Evolutionary conservation across 2,797 vertebrate genomes (phyloP), one percentile per base, ranked within the genome.

Genomic region (Pempheris klunzingeri): DNA sequence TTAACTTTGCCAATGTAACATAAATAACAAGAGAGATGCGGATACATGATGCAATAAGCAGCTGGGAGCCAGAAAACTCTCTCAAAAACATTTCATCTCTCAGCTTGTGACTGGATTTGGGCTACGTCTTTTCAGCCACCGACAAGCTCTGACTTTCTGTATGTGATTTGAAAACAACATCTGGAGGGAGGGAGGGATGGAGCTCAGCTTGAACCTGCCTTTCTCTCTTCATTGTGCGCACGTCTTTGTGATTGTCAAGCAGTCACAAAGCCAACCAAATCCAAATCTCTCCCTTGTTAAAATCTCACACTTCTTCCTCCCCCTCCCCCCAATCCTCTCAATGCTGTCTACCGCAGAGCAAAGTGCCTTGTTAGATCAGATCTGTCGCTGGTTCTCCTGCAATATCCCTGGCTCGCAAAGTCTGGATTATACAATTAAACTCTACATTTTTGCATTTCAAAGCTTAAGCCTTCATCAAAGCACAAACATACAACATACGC

Each of bases 241-340:
- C 26, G 58, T 81, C 74, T 86, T 61, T 79, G 87, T 52, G 79
- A 81, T 83, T 82, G 86, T 85, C 47, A 55, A 70, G 72, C 77
- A 72, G 85, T 26, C 83, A 82, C 87, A 89, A 92, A 90, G 83
- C 78, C 75, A 36, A 78, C 36, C 81, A 80, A 92, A 91, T 90
- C 87, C 87, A 85, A 91, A 91, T 89, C 85, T 90, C 82, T 66
- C 44, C 84, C 90, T 92, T 90, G 88, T 91, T 93, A 91, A 92
- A 92, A 88, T 85, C 78, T 85, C 76, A 68, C 78, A 77, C 75
- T 78, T 62, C 76, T 71, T 38, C 14, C 60, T 32, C 44, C 47
- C 64, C 26, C 69, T 46, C 84, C 60, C 41, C 53, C 49, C 86
- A 83, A 88, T 89, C 90, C 90, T 84, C 87, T 85, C 88, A 85